Conservation (phyloP, 2,113 vertebrate genomes). For the Entomyzon cyanotis region DNA sequence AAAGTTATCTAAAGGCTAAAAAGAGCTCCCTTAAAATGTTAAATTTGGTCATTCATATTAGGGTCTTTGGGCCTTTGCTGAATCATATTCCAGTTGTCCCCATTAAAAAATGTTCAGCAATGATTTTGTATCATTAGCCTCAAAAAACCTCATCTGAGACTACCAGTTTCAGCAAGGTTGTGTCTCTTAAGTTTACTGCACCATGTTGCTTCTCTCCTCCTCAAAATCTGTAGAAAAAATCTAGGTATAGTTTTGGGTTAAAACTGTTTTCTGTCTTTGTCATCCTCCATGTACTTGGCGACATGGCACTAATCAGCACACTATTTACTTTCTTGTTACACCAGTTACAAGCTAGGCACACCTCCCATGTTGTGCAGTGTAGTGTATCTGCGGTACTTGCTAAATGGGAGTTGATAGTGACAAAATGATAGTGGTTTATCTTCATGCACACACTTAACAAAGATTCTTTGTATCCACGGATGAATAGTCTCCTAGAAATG, state of each 20-base stretch:
- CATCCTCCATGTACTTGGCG: not conserved
- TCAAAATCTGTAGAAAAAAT: not conserved
- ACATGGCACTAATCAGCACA: not conserved
- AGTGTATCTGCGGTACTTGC: not conserved
- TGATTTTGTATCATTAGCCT: not conserved
- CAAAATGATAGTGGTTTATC: not conserved
- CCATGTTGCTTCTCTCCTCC: not conserved
- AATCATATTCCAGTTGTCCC: not conserved
- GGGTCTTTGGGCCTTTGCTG: not conserved
- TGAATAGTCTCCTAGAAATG: constrained; percentile 26
- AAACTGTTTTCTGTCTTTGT: not conserved
- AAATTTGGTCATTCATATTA: not conserved
- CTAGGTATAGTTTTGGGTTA: not conserved
- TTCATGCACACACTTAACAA: not conserved
- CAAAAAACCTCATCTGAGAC: not conserved
- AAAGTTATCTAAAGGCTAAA: not conserved
- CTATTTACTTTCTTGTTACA: not conserved
- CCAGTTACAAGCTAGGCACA: not conserved
- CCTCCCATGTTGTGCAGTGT: not conserved
- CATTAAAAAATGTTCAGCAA: not conserved
- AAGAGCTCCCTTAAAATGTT: not conserved
- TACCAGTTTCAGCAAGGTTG: rapidly evolving
- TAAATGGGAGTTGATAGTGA: not conserved
- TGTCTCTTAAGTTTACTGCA: not conserved
- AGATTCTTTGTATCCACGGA: constrained; percentile 42